Evolutionary conservation across 92 coral and sea anemone species (phyloP).

Genomic region (Zoanthus gigantus): DNA sequence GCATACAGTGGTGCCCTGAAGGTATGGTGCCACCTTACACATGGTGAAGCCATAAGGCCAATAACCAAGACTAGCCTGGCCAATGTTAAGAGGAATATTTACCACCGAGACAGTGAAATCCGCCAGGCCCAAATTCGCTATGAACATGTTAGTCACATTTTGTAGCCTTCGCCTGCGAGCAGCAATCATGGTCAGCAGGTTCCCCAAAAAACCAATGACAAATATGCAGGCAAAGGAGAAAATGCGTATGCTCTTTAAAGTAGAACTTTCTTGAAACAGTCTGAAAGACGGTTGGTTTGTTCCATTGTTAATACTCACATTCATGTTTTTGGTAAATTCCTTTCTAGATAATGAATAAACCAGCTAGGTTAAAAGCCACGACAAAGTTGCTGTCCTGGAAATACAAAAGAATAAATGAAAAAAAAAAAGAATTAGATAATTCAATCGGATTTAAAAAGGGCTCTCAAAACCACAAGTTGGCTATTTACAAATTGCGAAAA

Average conservation of each 20-base stretch:
- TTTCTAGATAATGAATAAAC: not conserved
- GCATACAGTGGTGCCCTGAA: slow-evolving; percentile 69
- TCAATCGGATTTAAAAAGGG: no score
- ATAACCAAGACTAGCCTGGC: slow-evolving; percentile 56
- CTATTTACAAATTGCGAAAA: no score
- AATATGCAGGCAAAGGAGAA: slow-evolving; percentile 56
- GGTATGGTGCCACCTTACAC: slow-evolving; percentile 68
- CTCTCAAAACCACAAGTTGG: no score
- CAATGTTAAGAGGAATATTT: slow-evolving; percentile 58
- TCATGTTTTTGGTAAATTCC: not conserved
- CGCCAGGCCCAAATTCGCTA: slow-evolving; percentile 69
- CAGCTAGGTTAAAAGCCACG: not conserved
- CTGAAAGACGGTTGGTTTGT: not conserved
- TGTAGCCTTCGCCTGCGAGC: slow-evolving; percentile 61
- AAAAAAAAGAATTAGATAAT: no score
- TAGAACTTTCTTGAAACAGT: slow-evolving; percentile 34
- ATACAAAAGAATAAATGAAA: no score
- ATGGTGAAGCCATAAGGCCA: slow-evolving; percentile 62
- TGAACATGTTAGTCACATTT: slow-evolving; percentile 63
- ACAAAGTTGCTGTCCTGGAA: not conserved
- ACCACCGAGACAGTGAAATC: slow-evolving; percentile 67
- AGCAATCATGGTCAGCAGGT: slow-evolving; percentile 61
- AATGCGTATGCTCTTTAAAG: slow-evolving; percentile 46
- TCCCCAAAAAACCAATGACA: slow-evolving; percentile 59
- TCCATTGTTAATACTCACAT: not conserved